Evolutionary conservation across 2,113 vertebrate genomes (phyloP).

Genomic region (Saccopteryx leptura): DNA sequence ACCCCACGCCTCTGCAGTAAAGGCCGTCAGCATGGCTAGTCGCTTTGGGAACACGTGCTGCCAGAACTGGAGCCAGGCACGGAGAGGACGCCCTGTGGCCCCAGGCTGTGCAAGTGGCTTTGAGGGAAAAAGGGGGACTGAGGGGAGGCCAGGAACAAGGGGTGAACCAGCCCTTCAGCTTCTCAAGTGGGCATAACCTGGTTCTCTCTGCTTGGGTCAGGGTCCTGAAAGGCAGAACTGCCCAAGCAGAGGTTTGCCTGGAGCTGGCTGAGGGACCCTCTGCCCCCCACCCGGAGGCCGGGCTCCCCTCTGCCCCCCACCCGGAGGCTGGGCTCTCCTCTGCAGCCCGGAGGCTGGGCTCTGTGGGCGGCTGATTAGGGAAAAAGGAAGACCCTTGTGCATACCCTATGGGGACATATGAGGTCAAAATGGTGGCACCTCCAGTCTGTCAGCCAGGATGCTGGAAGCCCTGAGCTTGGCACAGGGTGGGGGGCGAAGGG

Average conservation of each 20-base stretch:
- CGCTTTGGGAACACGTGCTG: background rate
- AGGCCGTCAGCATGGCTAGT: background rate
- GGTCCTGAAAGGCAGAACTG: background rate
- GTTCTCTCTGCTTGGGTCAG: background rate
- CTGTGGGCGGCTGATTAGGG: background rate
- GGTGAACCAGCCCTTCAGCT: background rate
- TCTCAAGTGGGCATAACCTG: background rate
- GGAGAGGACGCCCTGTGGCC: background rate
- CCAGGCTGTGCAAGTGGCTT: background rate
- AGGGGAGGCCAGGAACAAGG: background rate
- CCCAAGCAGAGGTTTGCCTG: background rate
- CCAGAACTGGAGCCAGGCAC: background rate
- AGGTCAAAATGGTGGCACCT: accelerated
- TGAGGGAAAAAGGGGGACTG: background rate
- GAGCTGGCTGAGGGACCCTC: background rate
- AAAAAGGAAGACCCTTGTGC: accelerated
- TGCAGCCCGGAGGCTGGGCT: no score
- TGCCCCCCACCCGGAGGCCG: no score
- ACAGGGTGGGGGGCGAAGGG: background rate
- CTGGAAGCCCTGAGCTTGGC: accelerated
- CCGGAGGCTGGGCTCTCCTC: no score
- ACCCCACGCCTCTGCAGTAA: background rate
- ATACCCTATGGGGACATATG: accelerated
- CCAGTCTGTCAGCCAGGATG: background rate
- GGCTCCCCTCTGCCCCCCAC: no score